Conservation (phyloP, 2,113 vertebrate genomes). For the Labrus mixtus region DNA sequence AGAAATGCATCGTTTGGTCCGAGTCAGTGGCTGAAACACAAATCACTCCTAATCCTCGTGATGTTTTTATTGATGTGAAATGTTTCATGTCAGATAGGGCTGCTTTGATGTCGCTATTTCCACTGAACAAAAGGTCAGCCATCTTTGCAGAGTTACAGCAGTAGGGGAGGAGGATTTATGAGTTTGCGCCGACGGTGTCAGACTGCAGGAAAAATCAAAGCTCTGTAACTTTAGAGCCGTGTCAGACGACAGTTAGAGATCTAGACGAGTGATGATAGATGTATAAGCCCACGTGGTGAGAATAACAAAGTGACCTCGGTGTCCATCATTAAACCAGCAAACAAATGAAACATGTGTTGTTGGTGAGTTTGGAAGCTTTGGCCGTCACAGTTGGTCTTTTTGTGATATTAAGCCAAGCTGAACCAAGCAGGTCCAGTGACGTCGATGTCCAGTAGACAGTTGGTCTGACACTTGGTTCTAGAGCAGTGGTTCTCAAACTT, state of each 20-base stretch:
- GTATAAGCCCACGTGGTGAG: no score
- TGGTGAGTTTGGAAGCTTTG: no score
- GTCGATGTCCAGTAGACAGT: no score
- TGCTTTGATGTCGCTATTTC: constrained; percentile 13
- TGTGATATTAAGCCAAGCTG: no score
- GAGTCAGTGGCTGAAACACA: background rate
- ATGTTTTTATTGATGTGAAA: background rate
- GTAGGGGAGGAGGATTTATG: constrained; percentile 43
- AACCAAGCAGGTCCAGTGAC: no score
- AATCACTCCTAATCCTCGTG: constrained; percentile 1
- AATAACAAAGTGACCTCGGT: no score
- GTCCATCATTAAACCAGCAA: no score
- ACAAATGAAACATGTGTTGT: no score
- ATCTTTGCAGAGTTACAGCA: constrained; percentile 18
- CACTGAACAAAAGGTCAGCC: constrained; percentile 1
- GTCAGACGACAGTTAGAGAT: background rate
- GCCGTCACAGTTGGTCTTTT: no score
- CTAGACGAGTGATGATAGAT: no score
- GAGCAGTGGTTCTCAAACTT: no score
- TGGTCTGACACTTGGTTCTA: no score
- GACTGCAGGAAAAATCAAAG: constrained; percentile 8
- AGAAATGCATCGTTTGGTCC: background rate
- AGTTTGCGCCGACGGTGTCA: constrained; percentile 8
- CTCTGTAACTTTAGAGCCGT: constrained; percentile 2
- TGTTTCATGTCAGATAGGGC: constrained; percentile 7